Evolutionary conservation across 2,113 vertebrate genomes (phyloP).

Genomic region (Caracal caracal): DNA sequence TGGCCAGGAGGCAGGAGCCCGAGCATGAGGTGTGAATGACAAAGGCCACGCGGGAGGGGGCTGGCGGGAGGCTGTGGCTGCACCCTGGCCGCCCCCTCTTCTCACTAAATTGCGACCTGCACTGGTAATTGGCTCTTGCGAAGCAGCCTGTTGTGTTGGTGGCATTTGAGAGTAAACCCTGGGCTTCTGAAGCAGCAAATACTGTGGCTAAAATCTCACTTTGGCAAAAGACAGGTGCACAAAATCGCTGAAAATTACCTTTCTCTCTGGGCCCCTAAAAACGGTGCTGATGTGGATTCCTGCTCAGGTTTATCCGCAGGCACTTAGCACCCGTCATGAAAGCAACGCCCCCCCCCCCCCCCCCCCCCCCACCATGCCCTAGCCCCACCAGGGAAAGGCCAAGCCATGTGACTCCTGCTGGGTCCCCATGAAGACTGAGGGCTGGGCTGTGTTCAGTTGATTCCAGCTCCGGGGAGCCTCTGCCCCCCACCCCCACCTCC

Average conservation of each 20-base stretch:
- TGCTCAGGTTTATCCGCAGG: background rate
- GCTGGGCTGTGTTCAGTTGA: background rate
- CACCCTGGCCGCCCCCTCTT: background rate
- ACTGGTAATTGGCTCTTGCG: background rate
- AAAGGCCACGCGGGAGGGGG: background rate
- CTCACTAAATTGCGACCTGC: background rate
- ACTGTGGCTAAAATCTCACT: background rate
- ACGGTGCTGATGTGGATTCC: background rate
- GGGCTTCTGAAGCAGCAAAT: background rate
- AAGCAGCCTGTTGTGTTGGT: background rate
- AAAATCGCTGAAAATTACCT: background rate
- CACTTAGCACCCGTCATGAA: background rate
- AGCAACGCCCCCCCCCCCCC: rapidly evolving
- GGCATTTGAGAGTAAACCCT: background rate
- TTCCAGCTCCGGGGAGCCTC: background rate
- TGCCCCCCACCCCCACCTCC: background rate
- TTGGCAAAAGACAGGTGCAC: background rate
- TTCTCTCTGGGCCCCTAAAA: background rate
- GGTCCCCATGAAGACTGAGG: background rate
- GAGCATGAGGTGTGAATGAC: background rate
- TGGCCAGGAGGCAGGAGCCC: background rate
- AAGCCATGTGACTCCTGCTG: background rate
- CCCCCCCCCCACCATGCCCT: rapidly evolving
- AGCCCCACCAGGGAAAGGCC: background rate
- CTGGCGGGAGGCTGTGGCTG: background rate